Conservation (phyloP, 2,888 invertebrate genomes). For the Ennomos fuscantarius region DNA sequence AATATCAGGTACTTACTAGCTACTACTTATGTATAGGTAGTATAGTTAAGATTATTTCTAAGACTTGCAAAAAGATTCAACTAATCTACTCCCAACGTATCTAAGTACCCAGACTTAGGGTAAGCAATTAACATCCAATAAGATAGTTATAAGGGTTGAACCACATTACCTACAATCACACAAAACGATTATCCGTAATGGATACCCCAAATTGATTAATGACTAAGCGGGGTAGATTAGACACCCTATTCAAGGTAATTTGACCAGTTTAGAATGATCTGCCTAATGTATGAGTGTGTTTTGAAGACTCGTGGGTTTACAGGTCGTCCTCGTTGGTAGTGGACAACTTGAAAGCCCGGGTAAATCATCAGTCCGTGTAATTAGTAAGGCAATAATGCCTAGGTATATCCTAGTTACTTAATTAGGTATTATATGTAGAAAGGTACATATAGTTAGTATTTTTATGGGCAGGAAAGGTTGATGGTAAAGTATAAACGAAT, state of each 20-base stretch:
- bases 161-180: conserved; percentile 22
- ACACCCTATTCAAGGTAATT: conserved; percentile 17
- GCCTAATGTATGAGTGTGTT: not conserved
- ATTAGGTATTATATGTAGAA: too few species aligned
- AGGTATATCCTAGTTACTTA: too few species aligned
- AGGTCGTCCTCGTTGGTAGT: conserved; percentile 9
- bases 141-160: not conserved
- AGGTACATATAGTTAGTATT: too few species aligned
- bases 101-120: too few species aligned
- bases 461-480: too few species aligned
- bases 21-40: too few species aligned
- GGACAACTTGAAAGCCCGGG: conserved; percentile 9
- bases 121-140: too few species aligned
- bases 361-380: conserved; percentile 40
- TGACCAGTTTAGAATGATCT: conserved; percentile 9
- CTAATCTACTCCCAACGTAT: too few species aligned
- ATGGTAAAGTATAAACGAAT: too few species aligned
- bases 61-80: too few species aligned
- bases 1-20: too few species aligned
- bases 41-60: too few species aligned
- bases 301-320: conserved; percentile 4
- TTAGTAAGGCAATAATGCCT: conserved; percentile 23
- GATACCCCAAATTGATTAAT: conserved; percentile 32
- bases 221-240: conserved; percentile 17
- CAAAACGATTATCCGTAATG: conserved; percentile 34